Percentiles rank a stretch among this genome's conserved stretches.
Evolutionary conservation across 1,140 invertebrate species (phyloP).

Genomic region (Drosophila mojavensis): DNA sequence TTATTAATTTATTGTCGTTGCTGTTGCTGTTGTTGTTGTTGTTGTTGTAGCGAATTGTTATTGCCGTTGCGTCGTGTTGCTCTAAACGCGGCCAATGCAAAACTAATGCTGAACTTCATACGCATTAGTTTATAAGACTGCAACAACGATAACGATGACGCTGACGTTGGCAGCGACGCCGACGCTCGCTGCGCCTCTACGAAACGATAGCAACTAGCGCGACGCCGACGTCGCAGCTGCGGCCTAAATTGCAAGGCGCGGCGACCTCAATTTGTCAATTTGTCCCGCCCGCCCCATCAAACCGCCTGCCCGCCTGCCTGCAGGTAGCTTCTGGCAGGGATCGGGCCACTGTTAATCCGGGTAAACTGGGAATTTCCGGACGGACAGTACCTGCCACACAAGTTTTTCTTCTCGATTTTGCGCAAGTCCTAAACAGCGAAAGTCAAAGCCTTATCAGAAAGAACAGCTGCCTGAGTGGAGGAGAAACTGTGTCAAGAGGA

Average conservation of each 20-base stretch:
- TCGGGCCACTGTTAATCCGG: not conserved
- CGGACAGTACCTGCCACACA: not conserved
- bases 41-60: not conserved
- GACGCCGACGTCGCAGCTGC: constrained; percentile 17
- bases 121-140: constrained; percentile 77
- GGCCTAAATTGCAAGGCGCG: constrained; percentile 34
- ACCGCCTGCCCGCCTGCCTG: not conserved
- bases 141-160: constrained; percentile 20
- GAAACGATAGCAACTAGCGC: constrained; percentile 48
- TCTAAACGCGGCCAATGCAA: constrained; percentile 77
- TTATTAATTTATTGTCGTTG: constrained; percentile 4
- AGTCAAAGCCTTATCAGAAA: constrained; percentile 3
- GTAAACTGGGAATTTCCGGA: constrained; percentile 21
- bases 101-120: constrained; percentile 79
- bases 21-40: not conserved
- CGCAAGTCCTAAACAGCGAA: constrained; percentile 6
- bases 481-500: constrained; percentile 50
- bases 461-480: not conserved
- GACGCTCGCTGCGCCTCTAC: constrained; percentile 12
- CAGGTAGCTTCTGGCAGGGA: constrained; percentile 6
- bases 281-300: not conserved
- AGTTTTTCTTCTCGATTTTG: not conserved
- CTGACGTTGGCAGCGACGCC: not conserved
- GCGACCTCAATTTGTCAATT: constrained; percentile 54
- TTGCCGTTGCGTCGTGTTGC: constrained; percentile 51